Base-by-base conservation (phyloP, 30 jellyfish, hydroid and myxozoan species). In the Chrysaora quinquecirrha region DNA sequence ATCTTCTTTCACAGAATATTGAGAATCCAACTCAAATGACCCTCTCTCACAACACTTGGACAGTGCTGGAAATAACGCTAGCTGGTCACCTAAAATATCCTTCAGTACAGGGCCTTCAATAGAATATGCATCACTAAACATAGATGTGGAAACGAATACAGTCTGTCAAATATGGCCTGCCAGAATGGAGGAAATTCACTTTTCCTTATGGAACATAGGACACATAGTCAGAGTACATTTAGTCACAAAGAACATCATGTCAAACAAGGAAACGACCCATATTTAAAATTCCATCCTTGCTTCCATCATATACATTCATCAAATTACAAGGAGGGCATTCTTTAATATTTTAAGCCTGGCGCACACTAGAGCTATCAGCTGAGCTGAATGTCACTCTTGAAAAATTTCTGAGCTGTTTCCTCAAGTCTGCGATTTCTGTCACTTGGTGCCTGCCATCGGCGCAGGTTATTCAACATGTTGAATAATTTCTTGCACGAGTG, bases 211-310 rank as follows among this genome's bases (percentile, higher is more conserved):
- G 29, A 52, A 52, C 68, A 52, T 3, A 52, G 19, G 9, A 52
- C 68, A 52, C n/a, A n/a, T n/a, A n/a, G 72, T 4, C 9, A 60
- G 9, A 22, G 32, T n/a, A 25, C 72, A 60, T 60, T 4, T 60
- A 60, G 72, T 60, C 72, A 60, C 72, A 22, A 21, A 60, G 28
- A 60, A 60, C 72, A 60, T 60, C 32, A 60, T 60, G 72, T 21
- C 32, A 9, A 25, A 60, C n/a, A 12, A 60, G 72, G 32, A 60
- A 6, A 4, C 32, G 28, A n/a, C 32, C 72, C 72, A 60, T 60
- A 25, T 60, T 10, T 22, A 60, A 20, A n/a, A n/a, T n/a, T n/a
- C n/a, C n/a, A n/a, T n/a, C n/a, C n/a, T n/a, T n/a, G n/a, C n/a
- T n/a, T n/a, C 72, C 72, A 60, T 60, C 72, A 60, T 60, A 60